phyloP scores from a whole-genome alignment of 2,888 invertebrate species.

The Dicycla oo region DNA sequence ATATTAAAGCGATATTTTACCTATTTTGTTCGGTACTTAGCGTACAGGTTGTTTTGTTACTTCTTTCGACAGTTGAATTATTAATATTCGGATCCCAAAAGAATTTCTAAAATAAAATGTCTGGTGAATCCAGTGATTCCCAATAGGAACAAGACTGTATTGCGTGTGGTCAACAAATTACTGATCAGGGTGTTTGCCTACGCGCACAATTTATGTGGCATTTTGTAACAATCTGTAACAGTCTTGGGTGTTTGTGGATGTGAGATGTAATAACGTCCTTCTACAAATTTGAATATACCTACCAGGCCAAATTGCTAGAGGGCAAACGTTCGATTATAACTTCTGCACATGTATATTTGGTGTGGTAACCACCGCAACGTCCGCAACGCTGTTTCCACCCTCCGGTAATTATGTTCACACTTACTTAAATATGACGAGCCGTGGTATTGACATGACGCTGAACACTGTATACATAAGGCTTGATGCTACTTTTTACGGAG shows the following conservation, averaged over 20 bases:
- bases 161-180: background rate
- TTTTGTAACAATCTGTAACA: background rate
- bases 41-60: too few species aligned
- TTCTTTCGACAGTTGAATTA: background rate
- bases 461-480: background rate
- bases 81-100: background rate
- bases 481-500: background rate
- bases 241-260: too few species aligned
- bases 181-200: background rate
- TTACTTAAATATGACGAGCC: slow-evolving; percentile 63
- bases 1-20: background rate
- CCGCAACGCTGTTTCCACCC: slow-evolving; percentile 35
- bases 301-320: background rate
- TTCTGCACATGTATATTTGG: slow-evolving; percentile 15
- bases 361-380: slow-evolving; percentile 6
- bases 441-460: slow-evolving; percentile 55
- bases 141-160: background rate
- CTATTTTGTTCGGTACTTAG: background rate
- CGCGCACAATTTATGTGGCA: background rate
- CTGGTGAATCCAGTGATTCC: background rate
- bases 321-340: slow-evolving; percentile 2
- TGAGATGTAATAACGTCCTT: background rate
- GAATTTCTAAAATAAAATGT: background rate
- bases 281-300: background rate
- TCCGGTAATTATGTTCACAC: slow-evolving; percentile 70